phyloP scores from a whole-genome alignment of 1,140 invertebrate genomes.

The Drosophila chauvacae region DNA sequence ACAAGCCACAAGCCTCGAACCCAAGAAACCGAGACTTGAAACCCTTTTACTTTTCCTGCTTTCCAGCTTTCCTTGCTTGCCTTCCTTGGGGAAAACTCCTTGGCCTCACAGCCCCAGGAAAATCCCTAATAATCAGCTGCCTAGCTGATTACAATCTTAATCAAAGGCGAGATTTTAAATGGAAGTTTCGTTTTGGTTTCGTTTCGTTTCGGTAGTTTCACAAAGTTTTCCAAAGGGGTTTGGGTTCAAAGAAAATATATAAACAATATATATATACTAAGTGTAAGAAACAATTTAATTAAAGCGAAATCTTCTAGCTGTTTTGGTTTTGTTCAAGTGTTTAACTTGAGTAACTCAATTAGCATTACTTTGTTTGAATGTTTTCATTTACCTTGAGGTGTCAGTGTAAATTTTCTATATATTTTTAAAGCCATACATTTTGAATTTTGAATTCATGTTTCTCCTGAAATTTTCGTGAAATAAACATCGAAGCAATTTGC shows the following conservation, averaged over 20 bases:
- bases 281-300: conserved; percentile 6
- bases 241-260: conserved; percentile 19
- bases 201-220: neutral
- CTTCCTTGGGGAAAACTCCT: conserved; percentile 1
- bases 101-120: neutral
- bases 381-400: neutral
- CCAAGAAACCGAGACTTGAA: neutral
- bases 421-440: no score
- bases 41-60: conserved; percentile 10
- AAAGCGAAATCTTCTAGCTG: neutral
- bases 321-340: neutral
- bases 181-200: conserved; percentile 27
- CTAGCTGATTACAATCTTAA: conserved; percentile 33
- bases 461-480: neutral
- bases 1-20: neutral
- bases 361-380: conserved; percentile 8
- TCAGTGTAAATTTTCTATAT: neutral
- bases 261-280: neutral
- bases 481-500: conserved; percentile 21
- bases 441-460: neutral
- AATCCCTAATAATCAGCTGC: conserved; percentile 26
- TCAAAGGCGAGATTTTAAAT: conserved; percentile 37
- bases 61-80: no score
- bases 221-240: neutral
- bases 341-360: conserved; percentile 17